phyloP scores from a whole-genome alignment of 2,888 invertebrate genomes.

The Himalopsyche kuldschensis region DNA sequence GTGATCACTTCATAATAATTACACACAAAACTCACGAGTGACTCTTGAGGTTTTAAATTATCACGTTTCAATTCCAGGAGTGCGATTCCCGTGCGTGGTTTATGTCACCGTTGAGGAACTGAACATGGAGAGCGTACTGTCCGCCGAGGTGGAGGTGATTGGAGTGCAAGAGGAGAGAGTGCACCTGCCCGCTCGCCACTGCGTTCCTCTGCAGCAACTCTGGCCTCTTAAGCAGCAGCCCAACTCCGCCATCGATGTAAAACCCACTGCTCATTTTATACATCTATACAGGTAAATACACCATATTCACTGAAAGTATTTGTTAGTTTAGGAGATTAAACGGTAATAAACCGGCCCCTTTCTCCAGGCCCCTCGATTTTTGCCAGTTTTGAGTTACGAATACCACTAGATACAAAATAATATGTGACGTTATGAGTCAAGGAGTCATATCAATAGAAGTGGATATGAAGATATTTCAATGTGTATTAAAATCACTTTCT shows the following conservation, averaged over 20 bases:
- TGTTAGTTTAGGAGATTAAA: too few relatives aligned
- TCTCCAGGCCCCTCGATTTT: too few relatives aligned
- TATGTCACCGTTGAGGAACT: constrained; percentile 62
- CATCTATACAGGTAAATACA: constrained; percentile 63
- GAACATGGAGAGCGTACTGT: constrained; percentile 55
- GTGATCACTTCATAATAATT: too few relatives aligned
- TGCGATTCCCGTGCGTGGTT: constrained; percentile 67
- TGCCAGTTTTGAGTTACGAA: too few relatives aligned
- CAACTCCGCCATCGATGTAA: constrained; percentile 61
- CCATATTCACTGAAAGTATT: too few relatives aligned
- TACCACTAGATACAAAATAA: too few relatives aligned
- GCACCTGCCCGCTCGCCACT: constrained; percentile 61
- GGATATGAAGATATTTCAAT: too few relatives aligned
- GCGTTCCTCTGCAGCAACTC: constrained; percentile 61
- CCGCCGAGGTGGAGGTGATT: constrained; percentile 62
- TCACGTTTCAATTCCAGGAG: constrained; percentile 47
- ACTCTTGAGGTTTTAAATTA: neutral
- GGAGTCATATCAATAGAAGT: too few relatives aligned
- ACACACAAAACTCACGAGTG: too few relatives aligned
- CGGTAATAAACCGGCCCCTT: too few relatives aligned
- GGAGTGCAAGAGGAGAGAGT: constrained; percentile 68
- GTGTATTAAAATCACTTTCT: too few relatives aligned
- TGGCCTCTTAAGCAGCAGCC: constrained; percentile 67
- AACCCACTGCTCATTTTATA: constrained; percentile 64
- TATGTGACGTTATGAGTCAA: too few relatives aligned